phyloP scores from a whole-genome alignment of 2,888 invertebrate species.

The Heliconius cydno region DNA sequence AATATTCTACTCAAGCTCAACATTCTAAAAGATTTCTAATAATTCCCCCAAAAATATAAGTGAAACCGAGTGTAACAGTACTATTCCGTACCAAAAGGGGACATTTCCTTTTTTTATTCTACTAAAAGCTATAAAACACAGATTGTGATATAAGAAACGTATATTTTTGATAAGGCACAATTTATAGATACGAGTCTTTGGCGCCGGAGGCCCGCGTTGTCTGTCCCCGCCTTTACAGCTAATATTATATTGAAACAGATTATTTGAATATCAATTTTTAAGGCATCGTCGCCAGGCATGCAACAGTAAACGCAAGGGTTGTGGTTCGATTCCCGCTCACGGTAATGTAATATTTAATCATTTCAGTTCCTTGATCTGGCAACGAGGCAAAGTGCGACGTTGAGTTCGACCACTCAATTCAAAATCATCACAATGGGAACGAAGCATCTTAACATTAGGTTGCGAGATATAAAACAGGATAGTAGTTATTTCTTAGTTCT shows the following conservation, averaged over 20 bases:
- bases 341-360: too few relatives aligned
- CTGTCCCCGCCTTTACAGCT: constrained; percentile 64
- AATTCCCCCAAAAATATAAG: background rate
- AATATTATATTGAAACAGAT: constrained; percentile 53
- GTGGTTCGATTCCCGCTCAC: too few relatives aligned
- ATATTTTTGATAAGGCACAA: constrained; percentile 73
- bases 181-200: constrained; percentile 82
- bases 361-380: too few relatives aligned
- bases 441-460: too few relatives aligned
- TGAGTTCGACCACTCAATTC: too few relatives aligned
- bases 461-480: too few relatives aligned
- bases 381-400: too few relatives aligned
- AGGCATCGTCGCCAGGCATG: too few relatives aligned
- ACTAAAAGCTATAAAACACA: constrained; percentile 44
- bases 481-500: too few relatives aligned
- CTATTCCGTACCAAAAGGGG: background rate
- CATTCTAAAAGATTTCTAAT: background rate
- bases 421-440: too few relatives aligned
- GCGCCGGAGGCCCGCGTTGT: constrained; percentile 71
- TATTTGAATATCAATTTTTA: background rate
- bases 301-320: too few relatives aligned
- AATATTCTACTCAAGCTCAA: too few relatives aligned
- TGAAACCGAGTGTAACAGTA: background rate
- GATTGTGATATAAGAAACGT: constrained; percentile 44
- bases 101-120: constrained; percentile 3